Base-by-base conservation (phyloP, 2,797 vertebrate species). In the Catostomus latipinnis region DNA sequence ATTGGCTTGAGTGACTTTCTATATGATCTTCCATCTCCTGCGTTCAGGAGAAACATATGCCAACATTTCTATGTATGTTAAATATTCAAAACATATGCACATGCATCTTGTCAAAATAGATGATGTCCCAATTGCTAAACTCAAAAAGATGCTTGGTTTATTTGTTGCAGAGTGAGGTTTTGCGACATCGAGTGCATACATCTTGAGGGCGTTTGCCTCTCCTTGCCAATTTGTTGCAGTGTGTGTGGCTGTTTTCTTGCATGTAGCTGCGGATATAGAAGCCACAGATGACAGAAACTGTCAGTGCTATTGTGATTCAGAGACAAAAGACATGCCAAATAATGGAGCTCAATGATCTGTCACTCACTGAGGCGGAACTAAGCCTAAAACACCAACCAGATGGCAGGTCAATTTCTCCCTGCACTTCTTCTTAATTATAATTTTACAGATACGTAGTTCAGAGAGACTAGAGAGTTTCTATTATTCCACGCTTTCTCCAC, bases 311-410 rank as follows among this genome's bases (percentile, higher is more conserved):
- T 92, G 89, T 89, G 83, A 67, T 52, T 81, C 72, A 65, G 77
- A 87, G 82, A 91, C 87, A 91, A 92, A 93, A 86, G 82, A 81
- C 76, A 74, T 72, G 82, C 66, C 85, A 80, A 86, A 90, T 83
- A 82, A 88, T 86, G 84, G 82, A 90, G 86, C 82, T 70, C 87
- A 82, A 62, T 86, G 82, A 84, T 85, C 77, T 89, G 88, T 87
- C 81, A 83, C 83, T 71, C 89, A 81, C 34, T 83, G 82, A 86
- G 81, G 88, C 82, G 11, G 83, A 85, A 81, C 87, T 87, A 90
- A 90, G 82, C 78, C 63, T 74, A 78, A 87, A 89, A 88, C 66
- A 76, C 85, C 88, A 87, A 81, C 83, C 90, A 92, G 88, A 87
- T 89, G 90, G 81, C 71, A 82, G 75, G 72, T 87, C 83, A 63